Conservation (phyloP, 1,140 invertebrate species). For the Hyles euphorbiae region DNA sequence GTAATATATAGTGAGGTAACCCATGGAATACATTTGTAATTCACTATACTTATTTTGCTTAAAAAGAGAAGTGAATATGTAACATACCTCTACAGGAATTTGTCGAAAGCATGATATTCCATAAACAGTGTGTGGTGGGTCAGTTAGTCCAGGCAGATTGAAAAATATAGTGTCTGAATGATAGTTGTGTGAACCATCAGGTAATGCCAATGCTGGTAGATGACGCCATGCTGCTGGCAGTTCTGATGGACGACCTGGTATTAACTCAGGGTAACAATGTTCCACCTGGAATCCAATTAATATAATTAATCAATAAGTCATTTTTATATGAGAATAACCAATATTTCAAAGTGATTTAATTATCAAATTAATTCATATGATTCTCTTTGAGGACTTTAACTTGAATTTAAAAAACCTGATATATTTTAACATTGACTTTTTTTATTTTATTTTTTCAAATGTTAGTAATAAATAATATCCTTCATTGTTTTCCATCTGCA, state of each 20-base stretch:
- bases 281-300: slow-evolving; percentile 85
- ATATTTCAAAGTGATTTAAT: not conserved
- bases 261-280: slow-evolving; percentile 94
- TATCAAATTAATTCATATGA: not conserved
- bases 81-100: slow-evolving; percentile 92
- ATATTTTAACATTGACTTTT: no score
- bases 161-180: slow-evolving; percentile 97
- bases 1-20: no score
- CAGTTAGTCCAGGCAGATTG: slow-evolving; percentile 91
- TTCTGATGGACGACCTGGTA: slow-evolving; percentile 85
- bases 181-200: slow-evolving; percentile 99
- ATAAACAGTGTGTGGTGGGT: slow-evolving; percentile 91
- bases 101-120: slow-evolving; percentile 98
- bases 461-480: no score
- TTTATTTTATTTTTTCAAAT: no score
- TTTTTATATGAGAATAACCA: no score
- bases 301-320: not conserved
- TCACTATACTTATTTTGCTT: no score
- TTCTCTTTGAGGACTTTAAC: not conserved
- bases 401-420: no score
- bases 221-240: slow-evolving; percentile 96
- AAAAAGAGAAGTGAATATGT: no score
- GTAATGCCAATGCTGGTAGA: slow-evolving; percentile 94
- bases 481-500: no score
- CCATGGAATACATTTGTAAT: no score